Evolutionary conservation across 2,888 invertebrate genomes (phyloP), one percentile per base, ranked within the genome.

Genomic region (Eurois occulta): DNA sequence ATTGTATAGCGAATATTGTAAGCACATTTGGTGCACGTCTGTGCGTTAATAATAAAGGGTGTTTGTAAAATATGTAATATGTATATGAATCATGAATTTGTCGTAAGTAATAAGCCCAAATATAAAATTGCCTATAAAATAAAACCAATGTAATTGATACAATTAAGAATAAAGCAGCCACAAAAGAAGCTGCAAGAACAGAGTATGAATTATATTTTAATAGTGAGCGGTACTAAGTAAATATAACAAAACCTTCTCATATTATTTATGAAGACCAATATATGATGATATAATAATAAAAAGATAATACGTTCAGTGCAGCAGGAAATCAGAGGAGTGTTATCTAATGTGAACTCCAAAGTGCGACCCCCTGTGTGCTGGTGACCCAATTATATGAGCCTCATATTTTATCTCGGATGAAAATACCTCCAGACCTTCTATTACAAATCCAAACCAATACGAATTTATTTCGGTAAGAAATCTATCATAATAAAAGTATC

Each of bases 331-430:
- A 87, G 86, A 89, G 86, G 86, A 88, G 84, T 87, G 89, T 87
- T 90, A 90, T 89, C 86, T 89, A 85, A 87, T 86, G 85, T 80
- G 84, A 83, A 85, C 78, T 81, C 76, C 80, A 84, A 80, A 83
- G 68, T 64, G 69, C 77, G 88, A 72, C 85, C 88, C 89, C 87
- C 83, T 84, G 89, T 90, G 92, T 87, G 90, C 92, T 86, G 91
- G 90, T 94, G 95, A 95, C 95, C 95, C 91, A 95, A 94, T 95
- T 95, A 93, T 89, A 87, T 43, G 77, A 80, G 83, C 89, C 87
- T 84, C 83, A 83, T 86, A 83, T 87, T 85, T 87, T 88, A 87
- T 89, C 84, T 76, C 75, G 85, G 88, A 88, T 88, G 91, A 91
- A 92, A 93, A 91, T 91, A 90, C 85, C 83, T 88, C 75, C 84